phyloP scores from a whole-genome alignment of 2,888 invertebrate genomes.

The Melitaea athalia region DNA sequence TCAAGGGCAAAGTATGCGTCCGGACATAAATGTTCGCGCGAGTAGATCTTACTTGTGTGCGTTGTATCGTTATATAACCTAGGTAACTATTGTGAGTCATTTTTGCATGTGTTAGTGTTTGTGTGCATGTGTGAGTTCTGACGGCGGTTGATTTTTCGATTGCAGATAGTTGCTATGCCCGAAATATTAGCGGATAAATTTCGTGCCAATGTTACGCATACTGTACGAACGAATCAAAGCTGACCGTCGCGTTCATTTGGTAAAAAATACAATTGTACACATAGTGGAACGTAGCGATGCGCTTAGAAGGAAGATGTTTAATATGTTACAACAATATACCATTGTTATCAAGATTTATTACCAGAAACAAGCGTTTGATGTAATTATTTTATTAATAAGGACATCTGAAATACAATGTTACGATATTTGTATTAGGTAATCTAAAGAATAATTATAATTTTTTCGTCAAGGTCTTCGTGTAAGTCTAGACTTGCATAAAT shows the following conservation, averaged over 20 bases:
- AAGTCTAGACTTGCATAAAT: constrained; percentile 4
- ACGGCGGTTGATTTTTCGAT: constrained; percentile 72
- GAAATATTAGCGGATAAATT: constrained; percentile 75
- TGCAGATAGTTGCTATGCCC: constrained; percentile 79
- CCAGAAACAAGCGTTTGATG: not conserved
- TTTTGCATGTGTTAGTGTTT: constrained; percentile 55
- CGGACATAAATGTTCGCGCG: constrained; percentile 61
- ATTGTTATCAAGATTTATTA: constrained; percentile 1
- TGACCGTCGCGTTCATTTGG: not conserved
- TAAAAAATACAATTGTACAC: not conserved
- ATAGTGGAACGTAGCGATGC: not conserved
- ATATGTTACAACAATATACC: not conserved
- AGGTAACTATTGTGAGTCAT: constrained; percentile 64
- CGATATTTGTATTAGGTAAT: not conserved
- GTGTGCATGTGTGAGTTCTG: constrained; percentile 63
- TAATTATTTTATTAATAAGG: not conserved
- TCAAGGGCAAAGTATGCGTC: constrained; percentile 78
- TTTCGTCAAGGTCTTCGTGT: not conserved
- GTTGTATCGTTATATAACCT: constrained; percentile 50
- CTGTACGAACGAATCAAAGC: constrained; percentile 41
- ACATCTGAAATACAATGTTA: not conserved
- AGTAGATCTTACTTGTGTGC: constrained; percentile 48
- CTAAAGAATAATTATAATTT: not conserved
- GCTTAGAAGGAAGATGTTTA: constrained; percentile 8
- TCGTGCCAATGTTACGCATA: constrained; percentile 65